Base-by-base conservation (phyloP, 2,797 vertebrate species). In the Petrocephalus schoutedeni region DNA sequence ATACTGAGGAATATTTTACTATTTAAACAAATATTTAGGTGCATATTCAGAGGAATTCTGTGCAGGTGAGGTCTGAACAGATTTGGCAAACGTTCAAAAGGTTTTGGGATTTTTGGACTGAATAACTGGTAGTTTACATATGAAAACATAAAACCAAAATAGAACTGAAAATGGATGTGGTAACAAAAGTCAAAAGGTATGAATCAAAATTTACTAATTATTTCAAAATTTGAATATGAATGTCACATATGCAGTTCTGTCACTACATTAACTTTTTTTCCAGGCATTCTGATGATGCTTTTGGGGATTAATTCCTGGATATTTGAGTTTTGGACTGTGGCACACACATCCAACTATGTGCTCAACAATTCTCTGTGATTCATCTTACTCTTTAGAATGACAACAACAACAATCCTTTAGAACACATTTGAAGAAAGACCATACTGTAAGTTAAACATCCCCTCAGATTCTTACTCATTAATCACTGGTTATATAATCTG, bases 71-170 rank as follows among this genome's bases (percentile, higher is more conserved):
- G 45, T 14, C 0, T 45, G 16, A 80, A 80, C 41, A 49, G 19
- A 45, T 80, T 51, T 80, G 74, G 41, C 41, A 49, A 80, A 80
- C 41, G n/a, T 49, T 80, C 41, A 45, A 80, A 80, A 80, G 74
- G 7, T 49, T 80, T 80, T 49, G 74, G 74, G 41, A 16, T 80
- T n/a, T 77, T 80, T 80, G 3, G n/a, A 49, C 41, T 80, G 41
- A 80, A 80, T 49, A 49, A 49, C 74, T 80, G 74, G 74, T 80
- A 80, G 41, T 80, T 80, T 80, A 49, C 74, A 80, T 80, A 80
- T 80, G 74, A 80, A 80, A 49, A 80, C 45, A 45, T 45, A 80
- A 80, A 8, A 49, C 45, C 1, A 49, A 10, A 80, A 49, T 49
- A 21, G 41, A 16, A 77, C 41, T 49, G 74, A 8, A 45, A 80